Conservation (phyloP, 1,140 invertebrate species). For the Tribolium castaneum region DNA sequence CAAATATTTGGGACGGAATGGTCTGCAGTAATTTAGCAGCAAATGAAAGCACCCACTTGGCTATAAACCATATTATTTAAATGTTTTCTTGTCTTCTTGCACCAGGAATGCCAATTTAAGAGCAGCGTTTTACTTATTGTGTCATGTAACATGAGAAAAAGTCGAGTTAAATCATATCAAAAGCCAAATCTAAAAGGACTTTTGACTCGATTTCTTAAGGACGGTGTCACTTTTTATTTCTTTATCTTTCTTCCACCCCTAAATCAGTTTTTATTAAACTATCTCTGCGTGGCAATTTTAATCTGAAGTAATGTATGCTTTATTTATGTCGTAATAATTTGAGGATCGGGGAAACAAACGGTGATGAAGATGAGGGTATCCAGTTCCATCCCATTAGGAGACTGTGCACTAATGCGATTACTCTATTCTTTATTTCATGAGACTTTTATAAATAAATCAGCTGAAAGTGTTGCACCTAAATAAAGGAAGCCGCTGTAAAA, state of each 20-base stretch:
- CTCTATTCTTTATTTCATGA: constrained; percentile 33
- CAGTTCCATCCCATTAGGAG: constrained; percentile 15
- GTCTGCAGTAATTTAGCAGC: neutral
- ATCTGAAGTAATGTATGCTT: neutral
- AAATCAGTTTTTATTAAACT: neutral
- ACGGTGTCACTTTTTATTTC: neutral
- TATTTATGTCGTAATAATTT: neutral
- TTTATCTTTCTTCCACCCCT: neutral
- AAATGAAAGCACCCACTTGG: no score
- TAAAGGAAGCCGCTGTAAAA: neutral
- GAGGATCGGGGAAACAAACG: neutral
- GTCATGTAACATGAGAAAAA: neutral
- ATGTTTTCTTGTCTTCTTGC: no score
- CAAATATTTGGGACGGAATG: neutral
- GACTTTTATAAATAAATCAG: constrained; percentile 31
- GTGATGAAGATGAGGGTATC: constrained; percentile 20
- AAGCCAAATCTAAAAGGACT: neutral
- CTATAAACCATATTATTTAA: no score
- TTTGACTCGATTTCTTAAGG: neutral
- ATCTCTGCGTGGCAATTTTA: neutral
- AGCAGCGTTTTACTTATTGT: neutral
- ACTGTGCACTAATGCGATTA: constrained; percentile 23
- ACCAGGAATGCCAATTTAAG: neutral
- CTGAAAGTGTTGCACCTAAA: constrained; percentile 28
- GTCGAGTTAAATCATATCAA: neutral